Base-by-base conservation (phyloP, 2,888 invertebrate genomes). In the Athalia rosae region DNA sequence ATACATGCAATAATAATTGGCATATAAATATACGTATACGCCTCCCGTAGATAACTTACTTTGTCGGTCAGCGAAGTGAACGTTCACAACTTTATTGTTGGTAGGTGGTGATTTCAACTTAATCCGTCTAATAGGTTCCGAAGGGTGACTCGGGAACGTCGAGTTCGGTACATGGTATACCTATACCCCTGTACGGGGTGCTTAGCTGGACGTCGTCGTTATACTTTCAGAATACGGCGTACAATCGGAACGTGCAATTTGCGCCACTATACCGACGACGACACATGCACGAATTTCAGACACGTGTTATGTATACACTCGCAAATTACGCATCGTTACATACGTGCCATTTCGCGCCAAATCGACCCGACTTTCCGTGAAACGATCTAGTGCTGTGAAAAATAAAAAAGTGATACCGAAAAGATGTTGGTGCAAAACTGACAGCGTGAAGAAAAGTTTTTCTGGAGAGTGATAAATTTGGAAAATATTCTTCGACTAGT, bases 61-160 rank as follows among this genome's bases (percentile, higher is more conserved):
- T 28, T 28, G 71, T 58, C 71, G 71, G 69, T 71, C 69, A 71
- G 69, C 56, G 43, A 71, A 43, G 45, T 58, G 6, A 28, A 28
- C 28, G 28, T 28, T 28, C 28, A 28, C 28, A 2, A 28, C 28
- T 28, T 28, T 28, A 28, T 28, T 28, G 28, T 28, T 28, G 28
- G 56, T 58, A 71, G 71, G 71, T 71, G 71, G 71, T 71, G 71
- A 71, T 71, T 71, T 56, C 43, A n/a, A 48, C 61, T 74, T 74
- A 74, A 74, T 74, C 74, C 74, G 48, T 58, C 74, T 74, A 74
- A 74, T 74, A 74, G 74, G 48, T 61, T 45, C 61, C 58, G 71
- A 41, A 13, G 61, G 74, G 41, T 13, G 61, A 74, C 15, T 61
- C 58, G 62, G 61, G 74, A 11, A 13, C 6, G 53, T 11, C 48